These are phyloP conservation scores for Squalus acanthias DNA, from an alignment of 2,797 vertebrate genomes.

Conservation along the genomic window DNA sequence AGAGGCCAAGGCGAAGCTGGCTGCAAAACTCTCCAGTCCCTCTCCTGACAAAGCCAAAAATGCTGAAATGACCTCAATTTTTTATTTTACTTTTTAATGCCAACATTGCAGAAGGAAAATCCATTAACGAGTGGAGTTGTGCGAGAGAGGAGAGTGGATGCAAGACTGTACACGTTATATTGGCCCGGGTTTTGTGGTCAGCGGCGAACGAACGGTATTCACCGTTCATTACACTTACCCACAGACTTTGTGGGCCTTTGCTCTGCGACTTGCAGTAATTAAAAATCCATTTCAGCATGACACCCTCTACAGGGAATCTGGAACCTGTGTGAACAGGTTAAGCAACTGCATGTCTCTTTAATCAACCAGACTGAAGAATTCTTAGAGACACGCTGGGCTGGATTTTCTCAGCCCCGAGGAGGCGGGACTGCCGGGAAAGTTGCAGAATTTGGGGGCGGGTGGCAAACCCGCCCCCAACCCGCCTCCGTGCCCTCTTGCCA, in stretches of 20 bases:
- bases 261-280: background rate
- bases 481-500: no score
- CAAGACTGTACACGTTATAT: background rate
- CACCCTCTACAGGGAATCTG: background rate
- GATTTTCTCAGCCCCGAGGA: no score
- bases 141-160: background rate
- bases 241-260: background rate
- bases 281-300: background rate
- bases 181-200: background rate
- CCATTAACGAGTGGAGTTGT: background rate
- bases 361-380: background rate
- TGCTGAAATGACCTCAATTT: background rate
- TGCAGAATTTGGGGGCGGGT: no score
- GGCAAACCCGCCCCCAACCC: no score
- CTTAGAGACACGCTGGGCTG: background rate
- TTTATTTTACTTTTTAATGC: background rate
- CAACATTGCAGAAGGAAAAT: background rate
- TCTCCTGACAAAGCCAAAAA: background rate
- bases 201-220: background rate
- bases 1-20: background rate
- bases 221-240: background rate
- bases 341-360: background rate
- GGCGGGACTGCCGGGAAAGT: no score
- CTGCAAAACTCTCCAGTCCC: background rate
- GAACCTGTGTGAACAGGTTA: background rate